Conservation (phyloP, 2,888 invertebrate species). For the Torymus auratus region DNA sequence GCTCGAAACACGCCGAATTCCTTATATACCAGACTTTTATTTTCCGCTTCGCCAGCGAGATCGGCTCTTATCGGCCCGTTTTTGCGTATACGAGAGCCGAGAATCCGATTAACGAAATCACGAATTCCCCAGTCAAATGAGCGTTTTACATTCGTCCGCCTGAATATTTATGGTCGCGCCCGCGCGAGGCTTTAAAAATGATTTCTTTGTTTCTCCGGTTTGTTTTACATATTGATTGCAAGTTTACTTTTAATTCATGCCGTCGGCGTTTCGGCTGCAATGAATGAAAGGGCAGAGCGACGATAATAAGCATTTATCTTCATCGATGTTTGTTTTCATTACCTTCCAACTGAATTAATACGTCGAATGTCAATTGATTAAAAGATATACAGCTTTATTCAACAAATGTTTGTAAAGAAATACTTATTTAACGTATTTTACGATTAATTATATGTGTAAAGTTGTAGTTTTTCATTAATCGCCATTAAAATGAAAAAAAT, state of each 20-base stretch:
- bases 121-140: conserved; percentile 23
- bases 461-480: too few relatives aligned
- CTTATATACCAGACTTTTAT: conserved; percentile 45
- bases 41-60: conserved; percentile 45
- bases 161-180: conserved; percentile 31
- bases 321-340: not conserved
- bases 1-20: conserved; percentile 54
- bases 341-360: not conserved
- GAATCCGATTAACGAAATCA: conserved; percentile 54
- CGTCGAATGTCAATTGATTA: too few relatives aligned
- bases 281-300: too few relatives aligned
- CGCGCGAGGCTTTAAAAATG: not conserved
- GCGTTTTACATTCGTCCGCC: conserved; percentile 39
- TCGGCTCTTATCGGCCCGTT: not conserved
- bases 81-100: conserved; percentile 4
- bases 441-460: too few relatives aligned
- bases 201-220: conserved; percentile 5
- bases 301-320: too few relatives aligned
- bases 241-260: conserved; percentile 22
- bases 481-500: too few relatives aligned
- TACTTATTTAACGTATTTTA: too few relatives aligned
- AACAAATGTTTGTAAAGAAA: too few relatives aligned
- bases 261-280: not conserved
- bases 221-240: conserved; percentile 1
- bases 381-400: too few relatives aligned